Evolutionary conservation across 2,888 invertebrate species (phyloP).

Genomic region (Monopis laevigella): DNA sequence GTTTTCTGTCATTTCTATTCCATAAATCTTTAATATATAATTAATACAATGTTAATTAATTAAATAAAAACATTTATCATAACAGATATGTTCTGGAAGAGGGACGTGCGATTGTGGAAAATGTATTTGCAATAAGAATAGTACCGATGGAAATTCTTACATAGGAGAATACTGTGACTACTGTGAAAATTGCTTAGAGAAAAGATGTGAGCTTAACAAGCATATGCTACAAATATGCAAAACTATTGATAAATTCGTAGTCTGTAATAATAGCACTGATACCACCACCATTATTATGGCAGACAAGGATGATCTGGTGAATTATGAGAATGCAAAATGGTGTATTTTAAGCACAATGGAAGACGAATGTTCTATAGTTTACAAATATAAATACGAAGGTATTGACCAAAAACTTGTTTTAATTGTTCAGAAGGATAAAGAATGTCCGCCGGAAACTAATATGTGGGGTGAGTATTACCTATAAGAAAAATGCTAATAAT

Average conservation of each 20-base stretch:
- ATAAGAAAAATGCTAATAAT: no score
- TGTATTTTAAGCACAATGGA: constrained; percentile 31
- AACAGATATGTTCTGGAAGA: constrained; percentile 47
- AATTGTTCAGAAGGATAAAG: constrained; percentile 40
- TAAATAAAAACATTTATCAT: background rate
- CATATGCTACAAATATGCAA: background rate
- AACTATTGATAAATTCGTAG: background rate
- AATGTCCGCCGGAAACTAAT: constrained; percentile 30
- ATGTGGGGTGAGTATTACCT: constrained; percentile 36
- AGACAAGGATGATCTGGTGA: background rate
- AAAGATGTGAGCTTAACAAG: constrained; percentile 30
- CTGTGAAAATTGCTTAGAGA: constrained; percentile 74
- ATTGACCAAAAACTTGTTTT: constrained; percentile 25
- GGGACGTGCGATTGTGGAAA: constrained; percentile 78
- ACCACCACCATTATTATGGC: background rate
- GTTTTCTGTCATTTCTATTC: no score
- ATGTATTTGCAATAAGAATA: constrained; percentile 65
- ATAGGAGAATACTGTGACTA: constrained; percentile 75
- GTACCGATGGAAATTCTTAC: constrained; percentile 43
- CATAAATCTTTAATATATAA: no score
- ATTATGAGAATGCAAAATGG: constrained; percentile 25
- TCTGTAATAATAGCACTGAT: background rate
- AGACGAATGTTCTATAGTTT: constrained; percentile 31
- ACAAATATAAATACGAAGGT: constrained; percentile 32
- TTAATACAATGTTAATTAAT: no score